Evolutionary conservation across 2,113 vertebrate species (phyloP), one percentile per base, ranked within the genome.

Genomic region (Mastomys coucha): DNA sequence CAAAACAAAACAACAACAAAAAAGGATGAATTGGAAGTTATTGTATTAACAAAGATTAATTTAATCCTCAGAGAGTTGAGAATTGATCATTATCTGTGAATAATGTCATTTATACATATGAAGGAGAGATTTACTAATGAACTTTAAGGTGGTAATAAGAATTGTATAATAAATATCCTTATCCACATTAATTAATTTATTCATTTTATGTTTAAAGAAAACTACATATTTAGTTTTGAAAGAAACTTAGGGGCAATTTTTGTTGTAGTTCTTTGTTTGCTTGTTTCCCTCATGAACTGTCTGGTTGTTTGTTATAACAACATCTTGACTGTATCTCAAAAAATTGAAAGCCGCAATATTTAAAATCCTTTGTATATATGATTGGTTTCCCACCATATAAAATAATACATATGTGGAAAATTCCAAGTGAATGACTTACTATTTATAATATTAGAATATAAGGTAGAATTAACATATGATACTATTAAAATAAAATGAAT

Each of bases 361-460:
- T 96, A 80, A 91, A 19, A 53, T 88, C 1, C 28, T 69, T 51
- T 80, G 2, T 69, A 1, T 42, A 24, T 42, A 36, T 72, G 58
- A 36, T 95, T 96, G 4, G 49, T 94, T 78, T 36, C 13, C 13
- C 17, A 33, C 84, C 31, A 45, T 77, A 22, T 75, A 87, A 93
- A 94, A 17, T 91, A 96, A 89, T 88, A 88, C 14, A 17, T 93
- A 75, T 58, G 22, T 91, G 49, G 56, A 94, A 92, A 88, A 77
- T 91, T 91, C n/a, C 31, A 94, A 53, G 45, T 63, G 56, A 19
- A 20, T 84, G 33, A 78, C 20, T 56, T 89, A 77, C 7, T 81
- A 82, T 82, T 84, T 91, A 65, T 97, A 63, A 73, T 89, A 39
- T 89, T 91, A 93, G 90, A 96, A 95, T 42, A 58, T 49, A 95